A percentile compares a stretch with the other conserved stretches of the same genome.
phyloP scores from a whole-genome alignment of 1,140 invertebrate species.

The Sweltsa coloradensis region DNA sequence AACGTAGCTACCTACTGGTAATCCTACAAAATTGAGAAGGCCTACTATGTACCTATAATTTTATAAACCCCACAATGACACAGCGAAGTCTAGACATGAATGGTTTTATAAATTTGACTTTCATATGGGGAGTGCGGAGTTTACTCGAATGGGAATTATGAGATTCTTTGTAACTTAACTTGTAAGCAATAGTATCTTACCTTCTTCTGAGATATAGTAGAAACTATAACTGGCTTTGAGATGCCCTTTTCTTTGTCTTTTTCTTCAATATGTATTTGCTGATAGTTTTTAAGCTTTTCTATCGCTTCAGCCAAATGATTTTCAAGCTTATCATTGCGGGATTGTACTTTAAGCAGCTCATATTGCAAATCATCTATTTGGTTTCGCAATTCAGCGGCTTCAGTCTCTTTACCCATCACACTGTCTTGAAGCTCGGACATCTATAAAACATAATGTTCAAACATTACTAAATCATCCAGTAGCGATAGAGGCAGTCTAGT shows the following conservation, averaged over 20 bases:
- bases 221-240: conserved; percentile 35
- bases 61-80: too few species aligned
- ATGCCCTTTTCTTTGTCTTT: conserved; percentile 38
- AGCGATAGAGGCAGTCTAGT: too few species aligned
- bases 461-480: too few species aligned
- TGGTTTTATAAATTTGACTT: too few species aligned
- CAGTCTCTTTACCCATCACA: conserved; percentile 81
- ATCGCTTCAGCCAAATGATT: conserved; percentile 79
- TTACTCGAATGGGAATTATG: too few species aligned
- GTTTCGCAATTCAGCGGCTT: conserved; percentile 88
- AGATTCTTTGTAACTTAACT: too few species aligned
- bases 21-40: too few species aligned
- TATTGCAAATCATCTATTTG: conserved; percentile 94
- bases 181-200: conserved; percentile 22
- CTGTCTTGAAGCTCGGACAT: conserved; percentile 86
- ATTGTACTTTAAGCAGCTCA: conserved; percentile 77
- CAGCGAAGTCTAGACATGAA: too few species aligned
- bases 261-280: conserved; percentile 55
- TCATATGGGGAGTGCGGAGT: too few species aligned
- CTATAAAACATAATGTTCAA: too few species aligned
- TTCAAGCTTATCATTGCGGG: conserved; percentile 82
- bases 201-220: conserved; percentile 49
- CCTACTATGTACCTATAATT: too few species aligned
- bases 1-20: too few species aligned
- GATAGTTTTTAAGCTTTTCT: conserved; percentile 77